Evolutionary conservation across 2,888 invertebrate species (phyloP), one percentile per base, ranked within the genome.

Genomic region (Tetragnatha montana): DNA sequence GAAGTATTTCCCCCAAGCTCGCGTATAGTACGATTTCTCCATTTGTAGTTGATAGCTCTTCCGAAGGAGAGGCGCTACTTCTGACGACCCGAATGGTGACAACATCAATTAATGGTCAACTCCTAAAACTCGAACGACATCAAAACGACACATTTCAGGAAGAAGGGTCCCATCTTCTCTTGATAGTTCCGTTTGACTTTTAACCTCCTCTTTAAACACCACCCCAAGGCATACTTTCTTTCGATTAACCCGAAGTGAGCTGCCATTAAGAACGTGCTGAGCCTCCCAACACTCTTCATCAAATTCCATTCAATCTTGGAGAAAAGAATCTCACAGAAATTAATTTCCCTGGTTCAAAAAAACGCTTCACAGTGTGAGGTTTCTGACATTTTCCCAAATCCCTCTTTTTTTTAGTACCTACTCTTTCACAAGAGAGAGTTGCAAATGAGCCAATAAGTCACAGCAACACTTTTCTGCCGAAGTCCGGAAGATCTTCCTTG

Each of bases 381-480:
- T 50, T 19, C 47, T 21, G 51, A 76, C 21, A 17, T 76, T 49
- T 19, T 19, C 4, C 35, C 1, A 35, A 35, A 35, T 35, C 76
- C 12, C 50, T 50, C 50, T n/a, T 8, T 50, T 50, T n/a, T 50
- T 76, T 76, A n/a, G n/a, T 50, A 76, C 50, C 21, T 19, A n/a
- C 50, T 50, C 19, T 76, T 76, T 76, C 76, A 50, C 12, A 21
- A 51, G 51, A 51, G 51, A 35, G 4, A 1, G 76, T 50, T 50
- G 50, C 76, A 76, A 76, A 76, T 76, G n/a, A 50, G 50, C 50
- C 50, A 51, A 76, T 76, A 51, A 76, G 51, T 76, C 76, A 76
- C 76, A 4, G 50, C 19, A 50, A 50, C 50, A 21, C 50, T 50
- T n/a, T 50, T 6, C 19, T 6, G 50, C 19, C 2, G 19, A 8